These are phyloP conservation scores for Empidonax alnorum DNA, from an alignment of 2,113 vertebrate species.

Conservation along the genomic window DNA sequence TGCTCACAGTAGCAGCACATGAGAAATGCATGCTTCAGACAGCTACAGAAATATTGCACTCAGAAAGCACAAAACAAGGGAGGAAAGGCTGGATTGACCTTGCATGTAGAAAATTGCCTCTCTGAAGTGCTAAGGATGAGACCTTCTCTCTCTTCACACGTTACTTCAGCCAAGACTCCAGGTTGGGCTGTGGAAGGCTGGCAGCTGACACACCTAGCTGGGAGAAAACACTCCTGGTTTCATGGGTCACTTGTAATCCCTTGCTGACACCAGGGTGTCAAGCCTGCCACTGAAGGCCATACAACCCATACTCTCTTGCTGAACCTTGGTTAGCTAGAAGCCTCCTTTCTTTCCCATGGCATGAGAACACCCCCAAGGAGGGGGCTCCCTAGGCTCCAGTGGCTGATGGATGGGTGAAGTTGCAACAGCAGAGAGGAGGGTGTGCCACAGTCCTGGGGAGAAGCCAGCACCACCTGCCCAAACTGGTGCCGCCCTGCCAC, in stretches of 20 bases:
- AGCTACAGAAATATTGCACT: neutral
- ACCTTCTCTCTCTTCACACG: neutral
- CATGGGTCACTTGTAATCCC: neutral
- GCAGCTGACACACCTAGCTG: accelerated
- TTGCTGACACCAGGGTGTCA: neutral
- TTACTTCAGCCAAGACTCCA: neutral
- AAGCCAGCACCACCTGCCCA: neutral
- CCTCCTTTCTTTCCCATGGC: neutral
- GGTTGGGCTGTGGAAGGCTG: neutral
- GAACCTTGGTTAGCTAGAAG: neutral
- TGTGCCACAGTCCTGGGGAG: neutral
- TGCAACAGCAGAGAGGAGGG: accelerated
- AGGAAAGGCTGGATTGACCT: neutral
- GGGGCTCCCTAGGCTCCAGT: neutral
- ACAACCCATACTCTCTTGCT: neutral
- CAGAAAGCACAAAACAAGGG: neutral
- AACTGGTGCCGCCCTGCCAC: accelerated
- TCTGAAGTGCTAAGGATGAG: neutral
- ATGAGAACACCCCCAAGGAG: neutral
- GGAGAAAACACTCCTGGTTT: neutral
- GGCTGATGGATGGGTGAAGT: neutral
- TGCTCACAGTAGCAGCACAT: neutral
- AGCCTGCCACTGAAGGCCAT: neutral
- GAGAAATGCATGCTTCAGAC: neutral
- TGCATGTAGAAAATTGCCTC: accelerated